Percentiles rank a stretch among this genome's conserved stretches.
phyloP scores from a whole-genome alignment of 2,797 vertebrate genomes.

The Sitta carolinensis region DNA sequence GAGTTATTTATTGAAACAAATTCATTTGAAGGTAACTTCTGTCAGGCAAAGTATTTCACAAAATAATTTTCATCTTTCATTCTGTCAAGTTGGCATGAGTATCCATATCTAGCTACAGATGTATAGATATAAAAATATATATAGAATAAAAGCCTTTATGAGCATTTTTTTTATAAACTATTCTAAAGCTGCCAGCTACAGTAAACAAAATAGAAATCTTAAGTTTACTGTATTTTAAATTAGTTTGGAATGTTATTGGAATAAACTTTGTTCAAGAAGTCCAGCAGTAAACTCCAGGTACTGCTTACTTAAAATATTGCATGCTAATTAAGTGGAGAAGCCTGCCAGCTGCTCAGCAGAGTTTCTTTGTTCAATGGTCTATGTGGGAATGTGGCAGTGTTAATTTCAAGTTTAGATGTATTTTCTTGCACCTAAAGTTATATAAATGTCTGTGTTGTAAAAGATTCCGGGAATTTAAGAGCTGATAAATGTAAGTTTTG shows the following conservation, averaged over 20 bases:
- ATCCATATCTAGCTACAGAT: not conserved
- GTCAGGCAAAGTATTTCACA: not conserved
- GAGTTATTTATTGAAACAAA: not conserved
- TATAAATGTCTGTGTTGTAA: not conserved
- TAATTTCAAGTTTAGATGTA: not conserved
- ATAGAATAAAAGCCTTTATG: not conserved
- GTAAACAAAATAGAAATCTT: not conserved
- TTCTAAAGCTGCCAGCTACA: not conserved
- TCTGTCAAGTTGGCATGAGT: not conserved
- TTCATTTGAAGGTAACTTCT: not conserved
- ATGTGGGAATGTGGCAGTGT: not conserved
- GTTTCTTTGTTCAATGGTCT: not conserved
- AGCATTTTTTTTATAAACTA: not conserved
- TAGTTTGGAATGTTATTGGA: not conserved
- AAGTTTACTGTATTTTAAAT: not conserved
- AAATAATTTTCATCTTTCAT: not conserved
- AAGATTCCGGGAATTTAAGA: not conserved
- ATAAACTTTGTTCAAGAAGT: not conserved
- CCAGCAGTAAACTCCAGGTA: not conserved
- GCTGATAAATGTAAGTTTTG: not conserved
- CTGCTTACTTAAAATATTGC: not conserved
- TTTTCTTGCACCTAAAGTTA: slow-evolving; percentile 1
- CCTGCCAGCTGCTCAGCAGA: not conserved
- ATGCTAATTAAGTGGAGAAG: not conserved
- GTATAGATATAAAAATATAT: not conserved